phyloP scores from a whole-genome alignment of 2,888 invertebrate genomes.

The Latrodectus elegans region DNA sequence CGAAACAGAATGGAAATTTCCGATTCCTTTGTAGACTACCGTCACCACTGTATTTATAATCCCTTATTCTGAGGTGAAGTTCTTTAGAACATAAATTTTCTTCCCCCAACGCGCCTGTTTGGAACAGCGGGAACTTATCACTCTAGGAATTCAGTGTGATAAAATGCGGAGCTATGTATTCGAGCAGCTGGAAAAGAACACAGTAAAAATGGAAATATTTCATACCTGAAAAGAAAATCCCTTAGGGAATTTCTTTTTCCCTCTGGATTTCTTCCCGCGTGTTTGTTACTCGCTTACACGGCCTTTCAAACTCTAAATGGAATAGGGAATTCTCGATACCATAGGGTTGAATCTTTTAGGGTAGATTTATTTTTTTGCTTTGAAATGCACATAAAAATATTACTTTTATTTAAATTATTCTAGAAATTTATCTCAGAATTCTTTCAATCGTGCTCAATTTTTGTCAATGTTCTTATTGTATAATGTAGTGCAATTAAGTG shows the following conservation, averaged over 20 bases:
- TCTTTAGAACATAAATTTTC: constrained; percentile 30
- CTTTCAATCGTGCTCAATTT: too few species aligned
- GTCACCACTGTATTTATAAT: constrained; percentile 24
- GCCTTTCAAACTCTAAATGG: background rate
- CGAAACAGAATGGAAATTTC: constrained; percentile 15
- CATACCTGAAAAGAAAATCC: constrained; percentile 18
- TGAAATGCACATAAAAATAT: constrained; percentile 14
- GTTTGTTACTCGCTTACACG: constrained; percentile 14
- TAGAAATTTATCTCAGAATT: too few species aligned
- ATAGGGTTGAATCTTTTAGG: too few species aligned
- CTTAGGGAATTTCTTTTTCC: constrained; percentile 11
- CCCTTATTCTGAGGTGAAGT: background rate
- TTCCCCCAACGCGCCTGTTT: background rate
- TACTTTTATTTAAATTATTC: too few species aligned
- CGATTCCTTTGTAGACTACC: background rate
- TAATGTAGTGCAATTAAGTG: too few species aligned
- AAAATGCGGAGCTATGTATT: constrained; percentile 18
- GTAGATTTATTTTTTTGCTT: background rate
- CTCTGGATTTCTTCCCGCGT: background rate
- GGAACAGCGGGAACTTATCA: constrained; percentile 20
- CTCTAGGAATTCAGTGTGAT: constrained; percentile 29
- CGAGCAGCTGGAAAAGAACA: constrained; percentile 14
- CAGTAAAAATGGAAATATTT: constrained; percentile 7
- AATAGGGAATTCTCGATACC: background rate
- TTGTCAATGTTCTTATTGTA: too few species aligned